Conservation (phyloP, 2,888 invertebrate genomes). For the Labia minor region DNA sequence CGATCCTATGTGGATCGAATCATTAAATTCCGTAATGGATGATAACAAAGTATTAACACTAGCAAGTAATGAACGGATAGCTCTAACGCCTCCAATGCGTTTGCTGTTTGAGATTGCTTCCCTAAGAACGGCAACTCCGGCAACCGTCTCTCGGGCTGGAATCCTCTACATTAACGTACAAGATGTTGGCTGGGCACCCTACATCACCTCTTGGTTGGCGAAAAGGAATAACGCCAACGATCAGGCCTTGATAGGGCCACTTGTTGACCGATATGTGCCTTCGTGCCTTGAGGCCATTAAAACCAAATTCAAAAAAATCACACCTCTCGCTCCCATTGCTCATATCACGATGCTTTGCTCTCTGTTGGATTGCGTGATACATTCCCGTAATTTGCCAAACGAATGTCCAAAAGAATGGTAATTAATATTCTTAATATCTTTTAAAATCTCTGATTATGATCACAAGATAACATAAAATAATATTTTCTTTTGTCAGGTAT, state of each 20-base stretch:
- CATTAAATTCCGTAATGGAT: slow-evolving; percentile 92
- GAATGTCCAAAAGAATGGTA: slow-evolving; percentile 88
- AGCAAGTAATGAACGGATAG: slow-evolving; percentile 89
- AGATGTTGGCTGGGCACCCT: slow-evolving; percentile 92
- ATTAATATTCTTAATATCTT: slow-evolving; percentile 21
- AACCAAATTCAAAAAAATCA: slow-evolving; percentile 73
- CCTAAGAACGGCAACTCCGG: slow-evolving; percentile 84
- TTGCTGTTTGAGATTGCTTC: slow-evolving; percentile 88
- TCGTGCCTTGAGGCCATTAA: slow-evolving; percentile 63
- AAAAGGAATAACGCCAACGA: slow-evolving; percentile 59
- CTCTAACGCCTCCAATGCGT: slow-evolving; percentile 78
- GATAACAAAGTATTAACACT: slow-evolving; percentile 90
- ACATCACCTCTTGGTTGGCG: slow-evolving; percentile 80
- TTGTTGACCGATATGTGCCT: slow-evolving; percentile 86
- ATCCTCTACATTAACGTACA: slow-evolving; percentile 89
- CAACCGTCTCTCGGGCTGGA: slow-evolving; percentile 89
- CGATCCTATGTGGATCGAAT: slow-evolving; percentile 98
- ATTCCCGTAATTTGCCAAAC: slow-evolving; percentile 63
- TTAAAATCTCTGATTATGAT: neutral
- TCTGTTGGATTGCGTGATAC: slow-evolving; percentile 73
- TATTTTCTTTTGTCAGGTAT: slow-evolving; percentile 42
- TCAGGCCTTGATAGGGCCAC: slow-evolving; percentile 66
- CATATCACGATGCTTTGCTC: slow-evolving; percentile 81
- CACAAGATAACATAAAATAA: slow-evolving; percentile 9
- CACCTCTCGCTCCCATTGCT: slow-evolving; percentile 80